phyloP scores from a whole-genome alignment of 2,888 invertebrate species.

The Melipona beecheii region DNA sequence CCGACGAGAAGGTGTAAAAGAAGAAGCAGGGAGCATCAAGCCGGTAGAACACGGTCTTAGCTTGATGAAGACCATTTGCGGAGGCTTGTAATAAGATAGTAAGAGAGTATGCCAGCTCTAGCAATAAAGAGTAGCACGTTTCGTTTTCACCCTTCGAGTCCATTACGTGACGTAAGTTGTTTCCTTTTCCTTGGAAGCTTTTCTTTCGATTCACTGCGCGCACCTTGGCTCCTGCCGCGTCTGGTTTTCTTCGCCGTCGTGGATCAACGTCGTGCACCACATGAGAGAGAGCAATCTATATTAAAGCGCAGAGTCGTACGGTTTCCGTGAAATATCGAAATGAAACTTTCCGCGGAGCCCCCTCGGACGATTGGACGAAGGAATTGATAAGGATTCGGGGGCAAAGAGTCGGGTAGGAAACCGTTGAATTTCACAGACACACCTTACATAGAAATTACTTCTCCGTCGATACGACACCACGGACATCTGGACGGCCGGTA shows the following conservation, averaged over 20 bases:
- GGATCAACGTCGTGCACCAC: background rate
- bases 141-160: background rate
- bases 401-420: background rate
- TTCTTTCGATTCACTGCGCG: background rate
- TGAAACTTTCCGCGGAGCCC: constrained; percentile 1
- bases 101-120: constrained; percentile 53
- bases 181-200: constrained; percentile 3
- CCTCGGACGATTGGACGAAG: background rate
- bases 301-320: constrained; percentile 1
- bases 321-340: constrained; percentile 24
- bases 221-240: background rate
- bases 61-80: constrained; percentile 76
- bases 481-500: background rate
- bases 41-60: constrained; percentile 61
- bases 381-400: constrained; percentile 19
- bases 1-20: constrained; percentile 9
- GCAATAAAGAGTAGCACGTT: constrained; percentile 42
- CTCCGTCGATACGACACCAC: background rate
- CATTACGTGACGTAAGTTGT: too few relatives aligned
- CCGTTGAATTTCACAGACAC: background rate
- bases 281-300: background rate
- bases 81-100: constrained; percentile 75
- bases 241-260: background rate
- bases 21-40: constrained; percentile 26
- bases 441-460: background rate